phyloP scores from a whole-genome alignment of 2,888 invertebrate genomes.

The Amphipoea lucens region DNA sequence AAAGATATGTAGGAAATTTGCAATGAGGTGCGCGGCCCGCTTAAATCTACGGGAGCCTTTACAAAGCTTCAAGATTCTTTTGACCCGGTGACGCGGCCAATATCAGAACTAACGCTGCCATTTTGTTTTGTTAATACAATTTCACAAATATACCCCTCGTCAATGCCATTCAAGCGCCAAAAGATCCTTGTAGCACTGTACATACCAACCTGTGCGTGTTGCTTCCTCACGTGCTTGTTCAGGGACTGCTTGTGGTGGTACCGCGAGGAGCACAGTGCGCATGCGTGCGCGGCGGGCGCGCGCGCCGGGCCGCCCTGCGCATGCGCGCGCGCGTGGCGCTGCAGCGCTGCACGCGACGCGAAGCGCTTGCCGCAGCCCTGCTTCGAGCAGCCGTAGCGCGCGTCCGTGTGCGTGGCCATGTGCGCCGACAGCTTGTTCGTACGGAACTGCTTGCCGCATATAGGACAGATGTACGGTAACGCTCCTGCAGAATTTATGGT shows the following conservation, averaged over 20 bases:
- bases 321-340: conserved; percentile 63
- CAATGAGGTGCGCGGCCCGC: background rate
- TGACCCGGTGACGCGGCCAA: background rate
- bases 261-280: conserved; percentile 70
- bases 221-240: conserved; percentile 77
- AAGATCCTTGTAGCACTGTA: background rate
- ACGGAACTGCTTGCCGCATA: conserved; percentile 81
- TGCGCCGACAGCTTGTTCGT: conserved; percentile 84
- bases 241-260: conserved; percentile 81
- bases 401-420: conserved; percentile 71
- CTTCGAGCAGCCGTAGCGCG: conserved; percentile 53
- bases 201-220: conserved; percentile 69
- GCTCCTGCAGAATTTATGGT: conserved; percentile 66
- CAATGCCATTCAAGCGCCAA: background rate
- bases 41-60: background rate
- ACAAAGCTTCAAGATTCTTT: background rate
- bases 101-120: background rate
- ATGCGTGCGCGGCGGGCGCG: conserved; percentile 56
- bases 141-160: background rate
- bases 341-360: conserved; percentile 64
- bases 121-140: background rate
- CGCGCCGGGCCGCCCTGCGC: conserved; percentile 42
- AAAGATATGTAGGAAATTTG: background rate
- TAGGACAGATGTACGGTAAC: conserved; percentile 82
- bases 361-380: conserved; percentile 62